These are phyloP conservation scores for Halcyon badia DNA, from an alignment of 2,797 vertebrate species.

Conservation along the genomic window DNA sequence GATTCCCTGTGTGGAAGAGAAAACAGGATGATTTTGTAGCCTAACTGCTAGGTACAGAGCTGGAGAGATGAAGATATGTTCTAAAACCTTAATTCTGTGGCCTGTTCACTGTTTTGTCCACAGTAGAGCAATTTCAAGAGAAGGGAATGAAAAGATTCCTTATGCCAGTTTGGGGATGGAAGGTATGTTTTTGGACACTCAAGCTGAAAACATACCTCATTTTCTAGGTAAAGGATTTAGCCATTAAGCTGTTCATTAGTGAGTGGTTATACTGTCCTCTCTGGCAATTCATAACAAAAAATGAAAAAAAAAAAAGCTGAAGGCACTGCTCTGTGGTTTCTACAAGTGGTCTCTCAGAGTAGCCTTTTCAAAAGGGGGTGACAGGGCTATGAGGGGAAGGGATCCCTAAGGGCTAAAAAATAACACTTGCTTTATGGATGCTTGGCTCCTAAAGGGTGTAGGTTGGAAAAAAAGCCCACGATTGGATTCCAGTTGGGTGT, in stretches of 20 bases:
- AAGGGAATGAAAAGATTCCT: not conserved
- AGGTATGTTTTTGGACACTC: not conserved
- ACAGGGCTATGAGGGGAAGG: too few species aligned
- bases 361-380: not conserved
- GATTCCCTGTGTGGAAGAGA: not conserved
- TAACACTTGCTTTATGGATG: not conserved
- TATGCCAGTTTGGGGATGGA: not conserved
- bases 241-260: not conserved
- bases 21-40: not conserved
- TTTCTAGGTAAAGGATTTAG: not conserved
- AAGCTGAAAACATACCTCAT: not conserved
- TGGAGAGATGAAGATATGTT: not conserved
- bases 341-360: not conserved
- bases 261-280: not conserved
- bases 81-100: not conserved
- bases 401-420: not conserved
- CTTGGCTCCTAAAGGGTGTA: not conserved
- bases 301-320: not conserved
- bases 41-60: not conserved
- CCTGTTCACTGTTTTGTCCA: not conserved
- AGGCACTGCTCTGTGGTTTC: not conserved
- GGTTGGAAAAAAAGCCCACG: not conserved
- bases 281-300: not conserved
- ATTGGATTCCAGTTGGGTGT: not conserved
- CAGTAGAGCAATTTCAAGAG: not conserved